Evolutionary conservation across 2,113 vertebrate genomes (phyloP).

Genomic region (Amblyopsis rosae): DNA sequence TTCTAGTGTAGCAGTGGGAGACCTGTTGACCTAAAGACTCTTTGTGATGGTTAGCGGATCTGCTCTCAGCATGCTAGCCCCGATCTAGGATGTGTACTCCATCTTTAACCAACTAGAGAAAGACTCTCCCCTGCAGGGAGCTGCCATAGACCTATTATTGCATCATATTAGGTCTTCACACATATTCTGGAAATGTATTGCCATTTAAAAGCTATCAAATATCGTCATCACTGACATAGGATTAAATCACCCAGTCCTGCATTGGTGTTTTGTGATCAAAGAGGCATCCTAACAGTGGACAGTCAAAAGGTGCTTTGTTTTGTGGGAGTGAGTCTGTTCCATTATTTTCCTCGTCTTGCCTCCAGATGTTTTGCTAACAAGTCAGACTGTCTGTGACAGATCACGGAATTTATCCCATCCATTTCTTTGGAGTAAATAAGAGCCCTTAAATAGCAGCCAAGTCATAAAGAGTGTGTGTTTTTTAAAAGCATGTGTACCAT

Average conservation of each 20-base stretch:
- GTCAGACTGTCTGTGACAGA: slow-evolving; percentile 30
- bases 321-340: background rate
- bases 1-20: slow-evolving; percentile 3
- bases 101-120: slow-evolving; percentile 57
- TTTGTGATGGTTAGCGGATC: slow-evolving; percentile 20
- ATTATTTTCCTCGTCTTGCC: slow-evolving; percentile 40
- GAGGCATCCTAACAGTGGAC: too few relatives aligned
- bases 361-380: slow-evolving; percentile 58
- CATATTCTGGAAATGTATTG: too few relatives aligned
- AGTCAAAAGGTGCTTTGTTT: too few relatives aligned
- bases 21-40: slow-evolving; percentile 42
- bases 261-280: too few relatives aligned
- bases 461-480: slow-evolving; percentile 26
- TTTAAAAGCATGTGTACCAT: slow-evolving; percentile 41
- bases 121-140: slow-evolving; percentile 51
- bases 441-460: slow-evolving; percentile 35
- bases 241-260: too few relatives aligned
- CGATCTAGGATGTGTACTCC: slow-evolving; percentile 51
- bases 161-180: too few relatives aligned
- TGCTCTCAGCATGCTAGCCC: slow-evolving; percentile 38
- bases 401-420: too few relatives aligned
- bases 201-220: too few relatives aligned
- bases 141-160: slow-evolving; percentile 50
- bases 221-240: too few relatives aligned
- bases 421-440: too few relatives aligned